Base-by-base conservation (phyloP, 2,797 vertebrate genomes). In the Coregonus ussuriensis region DNA sequence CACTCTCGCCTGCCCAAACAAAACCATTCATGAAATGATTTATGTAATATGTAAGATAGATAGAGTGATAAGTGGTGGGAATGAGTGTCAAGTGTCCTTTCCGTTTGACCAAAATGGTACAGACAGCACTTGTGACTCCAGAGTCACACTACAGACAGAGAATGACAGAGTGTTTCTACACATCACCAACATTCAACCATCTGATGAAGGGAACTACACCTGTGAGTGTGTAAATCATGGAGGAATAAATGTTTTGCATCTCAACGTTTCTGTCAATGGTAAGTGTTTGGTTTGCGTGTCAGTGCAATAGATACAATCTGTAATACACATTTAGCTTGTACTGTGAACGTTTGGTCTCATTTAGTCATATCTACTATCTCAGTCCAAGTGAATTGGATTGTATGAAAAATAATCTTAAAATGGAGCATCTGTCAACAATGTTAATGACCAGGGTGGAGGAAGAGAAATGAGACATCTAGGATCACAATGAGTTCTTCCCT, bases 261-360 rank as follows among this genome's bases (percentile, higher is more conserved):
- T 88, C 1, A 75, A 7, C 0, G 2, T 90, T 66, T 82, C 75
- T 18, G 85, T 89, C 4, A 54, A 78, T 76, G 85, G 87, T 81
- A 70, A 41, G 67, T 35, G 67, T 35, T 33, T 18, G 31, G n/a
- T 15, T 41, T 35, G 11, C 1, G 6, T 33, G 4, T 14, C 33
- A 25, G 21, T 65, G 6, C 11, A 56, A 33, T 16, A 33, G n/a
- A 31, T 6, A 16, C 6, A 0, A 0, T 0, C 1, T 63, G 41
- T 3, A 54, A 54, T 54, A 16, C 14, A 21, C 7, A 3, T 62
- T 9, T 62, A 21, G 7, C n/a, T 21, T 62, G 6, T 0, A 3
- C 41, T 47, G 41, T 11, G 9, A 47, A 47, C 11, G 41, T 11
- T 47, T 47, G 9, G 0, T 47, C 9, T 47, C 2, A 47, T 11